Evolutionary conservation across 2,888 invertebrate genomes (phyloP).

Genomic region (Margaritifera margaritifera): DNA sequence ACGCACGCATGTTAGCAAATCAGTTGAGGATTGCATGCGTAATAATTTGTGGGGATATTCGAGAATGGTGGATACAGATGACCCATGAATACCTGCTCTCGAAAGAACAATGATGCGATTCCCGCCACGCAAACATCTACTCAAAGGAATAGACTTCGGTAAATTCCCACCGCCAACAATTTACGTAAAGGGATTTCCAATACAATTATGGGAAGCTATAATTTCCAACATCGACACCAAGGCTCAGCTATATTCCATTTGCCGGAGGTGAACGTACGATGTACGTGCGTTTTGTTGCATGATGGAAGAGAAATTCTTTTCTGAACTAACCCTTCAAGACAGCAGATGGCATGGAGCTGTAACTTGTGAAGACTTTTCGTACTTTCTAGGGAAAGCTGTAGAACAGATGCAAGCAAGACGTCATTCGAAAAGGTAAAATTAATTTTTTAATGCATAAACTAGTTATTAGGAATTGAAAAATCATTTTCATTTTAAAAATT

Average conservation of each 20-base stretch:
- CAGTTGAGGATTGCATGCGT: constrained; percentile 21
- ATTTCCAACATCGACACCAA: constrained; percentile 22
- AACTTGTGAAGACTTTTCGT: constrained; percentile 18
- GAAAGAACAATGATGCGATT: too few relatives aligned
- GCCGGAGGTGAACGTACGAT: constrained; percentile 12
- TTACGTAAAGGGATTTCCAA: constrained; percentile 17
- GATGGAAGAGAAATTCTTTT: constrained; percentile 20
- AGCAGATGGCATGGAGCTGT: constrained; percentile 28
- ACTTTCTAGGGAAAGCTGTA: constrained; percentile 16
- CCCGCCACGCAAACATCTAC: too few relatives aligned
- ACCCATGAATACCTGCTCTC: background rate
- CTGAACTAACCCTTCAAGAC: too few relatives aligned
- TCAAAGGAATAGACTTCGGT: background rate
- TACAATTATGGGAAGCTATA: constrained; percentile 26
- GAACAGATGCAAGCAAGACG: constrained; percentile 28
- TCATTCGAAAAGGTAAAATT: constrained; percentile 26
- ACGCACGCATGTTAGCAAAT: background rate
- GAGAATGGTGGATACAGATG: constrained; percentile 30
- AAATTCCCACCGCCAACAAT: constrained; percentile 7
- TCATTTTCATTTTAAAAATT: too few relatives aligned
- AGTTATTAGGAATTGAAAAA: too few relatives aligned
- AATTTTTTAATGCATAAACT: too few relatives aligned
- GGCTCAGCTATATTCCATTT: constrained; percentile 8
- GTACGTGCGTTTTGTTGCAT: constrained; percentile 20
- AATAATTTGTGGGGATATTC: constrained; percentile 22